Evolutionary conservation across 2,888 invertebrate genomes (phyloP).

Genomic region (Ormyrus nitidulus): DNA sequence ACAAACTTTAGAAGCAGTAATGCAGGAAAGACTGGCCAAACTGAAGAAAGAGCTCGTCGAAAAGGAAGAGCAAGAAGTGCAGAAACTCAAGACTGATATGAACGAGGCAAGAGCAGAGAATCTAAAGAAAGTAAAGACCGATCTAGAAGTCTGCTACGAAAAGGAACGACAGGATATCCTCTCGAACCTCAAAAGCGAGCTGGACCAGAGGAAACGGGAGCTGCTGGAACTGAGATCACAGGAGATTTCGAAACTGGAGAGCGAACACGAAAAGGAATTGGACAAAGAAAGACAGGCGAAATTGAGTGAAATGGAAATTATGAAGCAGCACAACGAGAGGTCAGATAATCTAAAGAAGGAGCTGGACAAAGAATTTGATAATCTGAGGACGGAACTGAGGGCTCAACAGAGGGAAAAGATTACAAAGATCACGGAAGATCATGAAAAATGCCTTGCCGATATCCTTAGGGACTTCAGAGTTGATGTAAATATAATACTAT

Average conservation of each 20-base stretch:
- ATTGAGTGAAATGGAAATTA: slow-evolving; percentile 67
- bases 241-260: slow-evolving; percentile 78
- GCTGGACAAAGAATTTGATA: slow-evolving; percentile 72
- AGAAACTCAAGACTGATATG: slow-evolving; percentile 69
- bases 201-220: slow-evolving; percentile 76
- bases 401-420: slow-evolving; percentile 70
- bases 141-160: slow-evolving; percentile 73
- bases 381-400: slow-evolving; percentile 67
- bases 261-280: slow-evolving; percentile 76
- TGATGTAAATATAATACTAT: slow-evolving; percentile 76
- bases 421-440: slow-evolving; percentile 72
- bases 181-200: slow-evolving; percentile 75
- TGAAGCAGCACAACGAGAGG: slow-evolving; percentile 77
- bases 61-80: slow-evolving; percentile 69
- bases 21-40: slow-evolving; percentile 75
- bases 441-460: slow-evolving; percentile 71
- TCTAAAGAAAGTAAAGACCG: slow-evolving; percentile 67
- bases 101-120: slow-evolving; percentile 67
- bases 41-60: slow-evolving; percentile 76
- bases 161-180: slow-evolving; percentile 74
- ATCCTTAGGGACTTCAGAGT: slow-evolving; percentile 78
- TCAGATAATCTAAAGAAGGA: slow-evolving; percentile 79
- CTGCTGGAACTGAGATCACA: slow-evolving; percentile 76
- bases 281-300: slow-evolving; percentile 69
- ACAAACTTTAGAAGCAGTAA: slow-evolving; percentile 75